Evolutionary conservation across 2,797 vertebrate species (phyloP).

Genomic region (Mastacembelus armatus): DNA sequence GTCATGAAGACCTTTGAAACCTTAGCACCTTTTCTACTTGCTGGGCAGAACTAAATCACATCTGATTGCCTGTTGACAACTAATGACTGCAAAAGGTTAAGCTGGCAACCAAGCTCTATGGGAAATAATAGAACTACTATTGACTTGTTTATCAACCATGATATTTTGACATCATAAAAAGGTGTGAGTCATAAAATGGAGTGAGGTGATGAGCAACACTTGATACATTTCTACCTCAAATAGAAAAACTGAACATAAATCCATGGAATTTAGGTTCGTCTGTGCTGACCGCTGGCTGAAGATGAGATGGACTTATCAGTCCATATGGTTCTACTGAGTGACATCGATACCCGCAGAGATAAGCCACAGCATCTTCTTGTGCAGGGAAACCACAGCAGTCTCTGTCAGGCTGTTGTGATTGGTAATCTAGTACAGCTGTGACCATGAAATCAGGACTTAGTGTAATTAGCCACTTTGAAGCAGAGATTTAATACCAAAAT

Average conservation of each 20-base stretch:
- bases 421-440: slow-evolving; percentile 86
- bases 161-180: no score
- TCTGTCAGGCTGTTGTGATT: slow-evolving; percentile 79
- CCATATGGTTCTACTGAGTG: slow-evolving; percentile 67
- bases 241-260: slow-evolving; percentile 18
- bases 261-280: slow-evolving; percentile 26
- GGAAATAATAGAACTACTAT: no score
- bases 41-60: no score
- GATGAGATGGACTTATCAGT: slow-evolving; percentile 54
- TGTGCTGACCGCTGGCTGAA: slow-evolving; percentile 31
- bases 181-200: slow-evolving; percentile 32
- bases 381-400: slow-evolving; percentile 55
- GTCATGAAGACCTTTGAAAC: no score
- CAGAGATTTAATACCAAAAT: slow-evolving; percentile 86
- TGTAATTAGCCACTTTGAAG: slow-evolving; percentile 87
- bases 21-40: no score
- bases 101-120: no score
- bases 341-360: slow-evolving; percentile 79
- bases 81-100: no score
- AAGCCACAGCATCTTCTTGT: slow-evolving; percentile 67
- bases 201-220: slow-evolving; percentile 13
- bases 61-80: no score
- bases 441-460: slow-evolving; percentile 88
- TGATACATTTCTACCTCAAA: slow-evolving; percentile 8
- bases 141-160: no score